Percentiles rank a stretch among this genome's conserved stretches.
phyloP scores from a whole-genome alignment of 2,888 invertebrate species.

The Automeris io region DNA sequence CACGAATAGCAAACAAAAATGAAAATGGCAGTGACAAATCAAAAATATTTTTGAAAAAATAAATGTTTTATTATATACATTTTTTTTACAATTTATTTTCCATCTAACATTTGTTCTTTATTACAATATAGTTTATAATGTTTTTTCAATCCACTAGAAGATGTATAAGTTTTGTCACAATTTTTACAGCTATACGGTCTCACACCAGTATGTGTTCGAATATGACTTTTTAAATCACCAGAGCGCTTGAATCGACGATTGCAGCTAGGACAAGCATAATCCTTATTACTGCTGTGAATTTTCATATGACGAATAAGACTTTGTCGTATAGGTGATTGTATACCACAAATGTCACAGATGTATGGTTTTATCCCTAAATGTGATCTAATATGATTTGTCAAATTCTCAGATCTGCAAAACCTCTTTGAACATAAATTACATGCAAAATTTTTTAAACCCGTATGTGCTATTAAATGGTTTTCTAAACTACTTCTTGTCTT shows the following conservation, averaged over 20 bases:
- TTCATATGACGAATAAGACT: conserved; percentile 31
- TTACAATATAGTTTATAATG: conserved; percentile 24
- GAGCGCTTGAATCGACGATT: conserved; percentile 31
- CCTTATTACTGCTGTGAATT: conserved; percentile 33
- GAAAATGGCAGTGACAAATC: conserved; percentile 91
- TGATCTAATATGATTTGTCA: conserved; percentile 64
- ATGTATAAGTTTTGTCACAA: conserved; percentile 31
- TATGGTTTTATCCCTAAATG: conserved; percentile 70
- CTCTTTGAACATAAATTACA: conserved; percentile 46
- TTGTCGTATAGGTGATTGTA: conserved; percentile 30
- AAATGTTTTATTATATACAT: neutral
- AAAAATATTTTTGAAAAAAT: conserved; percentile 33
- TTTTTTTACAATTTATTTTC: neutral
- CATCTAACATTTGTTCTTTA: neutral
- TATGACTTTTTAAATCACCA: conserved; percentile 28
- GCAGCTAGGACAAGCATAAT: conserved; percentile 30
- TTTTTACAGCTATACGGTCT: conserved; percentile 26
- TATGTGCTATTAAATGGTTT: conserved; percentile 47
- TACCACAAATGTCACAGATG: conserved; percentile 64
- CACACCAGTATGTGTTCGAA: conserved; percentile 30
- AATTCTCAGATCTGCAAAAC: conserved; percentile 52
- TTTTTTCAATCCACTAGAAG: conserved; percentile 31
- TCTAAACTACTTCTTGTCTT: conserved; percentile 22
- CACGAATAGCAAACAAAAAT: conserved; percentile 93
- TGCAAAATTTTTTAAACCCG: conserved; percentile 39